Percentiles rank a stretch among this genome's conserved stretches.
Conservation (phyloP, 2,888 invertebrate genomes). For the Agrotis exclamationis region DNA sequence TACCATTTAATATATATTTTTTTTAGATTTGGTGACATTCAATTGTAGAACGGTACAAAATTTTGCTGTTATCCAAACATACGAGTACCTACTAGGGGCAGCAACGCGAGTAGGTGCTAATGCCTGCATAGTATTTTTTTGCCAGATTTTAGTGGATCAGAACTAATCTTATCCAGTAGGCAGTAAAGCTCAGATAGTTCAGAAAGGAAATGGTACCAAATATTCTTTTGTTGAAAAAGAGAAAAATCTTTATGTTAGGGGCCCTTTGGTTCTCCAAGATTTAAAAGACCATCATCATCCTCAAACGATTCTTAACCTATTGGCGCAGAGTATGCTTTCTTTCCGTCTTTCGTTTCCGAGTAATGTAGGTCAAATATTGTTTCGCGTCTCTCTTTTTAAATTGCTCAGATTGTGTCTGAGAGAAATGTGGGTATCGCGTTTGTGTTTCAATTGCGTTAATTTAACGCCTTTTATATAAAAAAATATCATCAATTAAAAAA, state of each 20-base stretch:
- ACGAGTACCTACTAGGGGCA: background rate
- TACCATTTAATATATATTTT: background rate
- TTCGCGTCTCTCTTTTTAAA: slow-evolving; percentile 63
- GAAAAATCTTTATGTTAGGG: too few species aligned
- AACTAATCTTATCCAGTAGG: too few species aligned
- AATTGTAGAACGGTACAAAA: background rate
- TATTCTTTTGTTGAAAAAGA: background rate
- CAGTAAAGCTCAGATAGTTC: background rate
- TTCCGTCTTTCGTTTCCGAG: slow-evolving; percentile 59
- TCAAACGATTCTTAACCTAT: slow-evolving; percentile 29
- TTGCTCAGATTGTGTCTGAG: slow-evolving; percentile 54
- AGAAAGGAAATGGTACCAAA: background rate
- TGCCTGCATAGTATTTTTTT: background rate
- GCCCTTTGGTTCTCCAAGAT: background rate
- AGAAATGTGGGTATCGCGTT: slow-evolving; percentile 56
- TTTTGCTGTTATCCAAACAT: background rate
- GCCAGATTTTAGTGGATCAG: too few species aligned
- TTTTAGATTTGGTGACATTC: background rate
- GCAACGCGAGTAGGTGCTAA: background rate
- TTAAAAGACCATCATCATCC: background rate
- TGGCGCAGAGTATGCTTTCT: slow-evolving; percentile 54
- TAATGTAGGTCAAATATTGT: slow-evolving; percentile 66
- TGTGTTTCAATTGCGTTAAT: slow-evolving; percentile 48
- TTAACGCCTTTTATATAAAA: slow-evolving; percentile 18
- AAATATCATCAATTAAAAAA: background rate